Percentiles rank a stretch among this genome's conserved stretches.
phyloP scores from a whole-genome alignment of 2,113 vertebrate genomes.

The Hydropotes inermis region DNA sequence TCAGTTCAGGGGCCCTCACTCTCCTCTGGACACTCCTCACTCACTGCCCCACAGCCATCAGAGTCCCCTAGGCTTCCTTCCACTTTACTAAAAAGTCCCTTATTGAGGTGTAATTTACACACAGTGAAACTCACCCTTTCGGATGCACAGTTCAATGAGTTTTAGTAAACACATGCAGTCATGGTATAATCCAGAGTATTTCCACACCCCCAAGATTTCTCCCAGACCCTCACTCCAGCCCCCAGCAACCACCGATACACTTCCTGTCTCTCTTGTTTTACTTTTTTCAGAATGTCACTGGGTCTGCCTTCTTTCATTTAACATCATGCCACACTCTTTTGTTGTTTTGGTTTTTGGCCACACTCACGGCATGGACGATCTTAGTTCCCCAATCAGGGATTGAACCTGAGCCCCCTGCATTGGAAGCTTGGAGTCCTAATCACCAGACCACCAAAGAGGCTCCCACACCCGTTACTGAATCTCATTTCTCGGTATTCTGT shows the following conservation, averaged over 20 bases:
- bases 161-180: background rate
- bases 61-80: background rate
- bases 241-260: too few species aligned
- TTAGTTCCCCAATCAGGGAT: background rate
- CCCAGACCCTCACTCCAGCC: background rate
- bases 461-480: background rate
- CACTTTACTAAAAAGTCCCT: background rate
- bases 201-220: background rate
- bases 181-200: background rate
- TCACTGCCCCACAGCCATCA: background rate
- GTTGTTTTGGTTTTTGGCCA: background rate
- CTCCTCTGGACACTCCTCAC: background rate
- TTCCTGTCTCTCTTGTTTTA: background rate
- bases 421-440: background rate
- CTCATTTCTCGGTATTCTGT: background rate
- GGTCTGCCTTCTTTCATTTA: background rate
- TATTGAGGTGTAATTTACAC: background rate
- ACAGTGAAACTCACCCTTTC: background rate
- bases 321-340: background rate
- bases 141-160: background rate
- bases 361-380: too few species aligned
- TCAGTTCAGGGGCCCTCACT: background rate
- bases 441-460: background rate
- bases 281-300: background rate
- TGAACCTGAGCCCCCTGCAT: background rate